Percentiles rank a stretch among this genome's conserved stretches.
These are phyloP conservation scores for Spizella passerina DNA, from an alignment of 2,797 vertebrate genomes.

Conservation along the genomic window DNA sequence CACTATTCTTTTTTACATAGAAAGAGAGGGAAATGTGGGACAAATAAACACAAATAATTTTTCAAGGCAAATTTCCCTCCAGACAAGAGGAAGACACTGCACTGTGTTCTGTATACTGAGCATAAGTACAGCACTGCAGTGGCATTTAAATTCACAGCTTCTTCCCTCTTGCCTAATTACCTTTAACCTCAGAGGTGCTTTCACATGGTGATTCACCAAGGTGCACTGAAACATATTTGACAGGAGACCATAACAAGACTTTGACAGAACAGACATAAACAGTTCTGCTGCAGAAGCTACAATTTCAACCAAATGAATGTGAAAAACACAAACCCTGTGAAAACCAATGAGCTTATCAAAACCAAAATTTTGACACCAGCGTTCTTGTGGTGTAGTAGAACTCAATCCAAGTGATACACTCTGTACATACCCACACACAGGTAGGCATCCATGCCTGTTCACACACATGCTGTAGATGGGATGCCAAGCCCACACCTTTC, in stretches of 20 bases:
- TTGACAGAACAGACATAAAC: not conserved
- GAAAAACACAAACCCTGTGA: not conserved
- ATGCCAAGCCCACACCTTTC: not conserved
- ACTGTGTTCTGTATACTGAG: not conserved
- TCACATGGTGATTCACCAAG: not conserved
- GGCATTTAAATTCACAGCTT: not conserved
- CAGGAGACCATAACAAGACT: not conserved
- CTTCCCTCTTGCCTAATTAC: not conserved
- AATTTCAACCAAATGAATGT: not conserved
- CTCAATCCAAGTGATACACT: not conserved
- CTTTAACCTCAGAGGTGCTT: not conserved
- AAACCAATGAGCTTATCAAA: not conserved
- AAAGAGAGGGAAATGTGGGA: not conserved
- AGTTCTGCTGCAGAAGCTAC: not conserved
- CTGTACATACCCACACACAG: not conserved
- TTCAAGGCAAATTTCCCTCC: not conserved
- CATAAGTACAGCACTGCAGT: not conserved
- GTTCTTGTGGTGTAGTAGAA: not conserved
- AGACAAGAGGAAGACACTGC: not conserved
- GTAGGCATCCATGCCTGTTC: fast-evolving
- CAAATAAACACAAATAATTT: not conserved
- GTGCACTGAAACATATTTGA: not conserved
- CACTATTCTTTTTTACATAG: not conserved
- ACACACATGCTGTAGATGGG: not conserved
- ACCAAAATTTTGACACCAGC: not conserved